Evolutionary conservation across 2,888 invertebrate species (phyloP).

Genomic region (Rugalucina vietnamica): DNA sequence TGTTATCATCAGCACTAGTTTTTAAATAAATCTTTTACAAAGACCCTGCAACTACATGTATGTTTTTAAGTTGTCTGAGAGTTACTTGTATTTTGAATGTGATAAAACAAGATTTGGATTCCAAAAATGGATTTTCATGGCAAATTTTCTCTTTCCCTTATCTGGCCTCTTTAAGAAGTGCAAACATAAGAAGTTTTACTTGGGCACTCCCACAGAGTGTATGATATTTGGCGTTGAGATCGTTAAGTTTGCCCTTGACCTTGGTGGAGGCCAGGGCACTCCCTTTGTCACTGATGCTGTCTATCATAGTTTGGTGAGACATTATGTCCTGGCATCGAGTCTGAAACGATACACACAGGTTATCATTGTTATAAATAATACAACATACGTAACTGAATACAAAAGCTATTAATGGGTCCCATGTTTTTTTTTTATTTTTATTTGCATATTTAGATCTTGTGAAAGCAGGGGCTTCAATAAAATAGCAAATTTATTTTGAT

Average conservation of each 20-base stretch:
- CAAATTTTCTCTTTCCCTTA: not conserved
- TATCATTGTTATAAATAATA: not conserved
- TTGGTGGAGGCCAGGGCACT: conserved; percentile 95
- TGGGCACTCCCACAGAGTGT: conserved; percentile 93
- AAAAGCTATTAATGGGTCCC: no score
- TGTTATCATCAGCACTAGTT: no score
- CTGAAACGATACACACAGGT: conserved; percentile 67
- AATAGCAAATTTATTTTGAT: no score
- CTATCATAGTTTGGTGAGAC: conserved; percentile 94
- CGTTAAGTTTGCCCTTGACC: conserved; percentile 93
- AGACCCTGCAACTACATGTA: no score
- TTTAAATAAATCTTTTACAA: no score
- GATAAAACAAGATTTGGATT: no score
- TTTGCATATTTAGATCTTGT: no score
- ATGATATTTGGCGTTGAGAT: conserved; percentile 94
- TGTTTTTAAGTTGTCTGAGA: no score
- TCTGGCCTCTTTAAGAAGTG: not conserved
- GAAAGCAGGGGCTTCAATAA: no score
- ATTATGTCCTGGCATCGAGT: conserved; percentile 96
- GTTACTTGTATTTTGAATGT: no score
- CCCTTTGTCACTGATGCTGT: conserved; percentile 96
- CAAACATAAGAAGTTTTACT: conserved; percentile 80
- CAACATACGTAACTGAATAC: no score
- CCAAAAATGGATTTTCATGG: not conserved
- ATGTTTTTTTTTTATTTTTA: no score